Conservation (phyloP, 2,797 vertebrate species). For the Poecilia gillii region DNA sequence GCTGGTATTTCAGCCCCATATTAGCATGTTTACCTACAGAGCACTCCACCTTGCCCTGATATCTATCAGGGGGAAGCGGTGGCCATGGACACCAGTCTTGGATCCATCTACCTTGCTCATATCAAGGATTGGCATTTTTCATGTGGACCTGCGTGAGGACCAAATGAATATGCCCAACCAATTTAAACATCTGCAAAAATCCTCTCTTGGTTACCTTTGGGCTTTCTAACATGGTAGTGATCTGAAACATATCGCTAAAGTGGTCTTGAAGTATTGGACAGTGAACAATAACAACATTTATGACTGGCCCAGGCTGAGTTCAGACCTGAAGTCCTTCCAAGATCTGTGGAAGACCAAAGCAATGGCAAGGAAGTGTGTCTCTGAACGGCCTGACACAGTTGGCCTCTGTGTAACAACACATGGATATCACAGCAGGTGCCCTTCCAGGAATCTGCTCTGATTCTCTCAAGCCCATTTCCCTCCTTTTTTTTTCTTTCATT, state of each 20-base stretch:
- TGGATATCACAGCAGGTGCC: constrained; percentile 66
- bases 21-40: not conserved
- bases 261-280: not conserved
- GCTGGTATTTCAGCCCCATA: not conserved
- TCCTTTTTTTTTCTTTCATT: constrained; percentile 66
- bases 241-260: not conserved
- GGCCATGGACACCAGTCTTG: not conserved
- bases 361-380: constrained; percentile 21
- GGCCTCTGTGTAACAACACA: constrained; percentile 49
- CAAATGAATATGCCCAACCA: not conserved
- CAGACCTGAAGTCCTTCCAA: not conserved
- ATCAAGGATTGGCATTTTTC: not conserved
- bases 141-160: not conserved
- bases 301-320: not conserved
- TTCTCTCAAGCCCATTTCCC: constrained; percentile 46
- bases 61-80: too few species aligned
- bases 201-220: not conserved
- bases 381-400: constrained; percentile 40
- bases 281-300: constrained; percentile 2
- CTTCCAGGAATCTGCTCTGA: constrained; percentile 71
- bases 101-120: not conserved
- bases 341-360: not conserved
- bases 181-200: constrained; percentile 2
- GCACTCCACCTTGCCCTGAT: not conserved
- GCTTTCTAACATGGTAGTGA: not conserved